Evolutionary conservation across 2,797 vertebrate genomes (phyloP).

Genomic region (Paramormyrops hopkinsi): DNA sequence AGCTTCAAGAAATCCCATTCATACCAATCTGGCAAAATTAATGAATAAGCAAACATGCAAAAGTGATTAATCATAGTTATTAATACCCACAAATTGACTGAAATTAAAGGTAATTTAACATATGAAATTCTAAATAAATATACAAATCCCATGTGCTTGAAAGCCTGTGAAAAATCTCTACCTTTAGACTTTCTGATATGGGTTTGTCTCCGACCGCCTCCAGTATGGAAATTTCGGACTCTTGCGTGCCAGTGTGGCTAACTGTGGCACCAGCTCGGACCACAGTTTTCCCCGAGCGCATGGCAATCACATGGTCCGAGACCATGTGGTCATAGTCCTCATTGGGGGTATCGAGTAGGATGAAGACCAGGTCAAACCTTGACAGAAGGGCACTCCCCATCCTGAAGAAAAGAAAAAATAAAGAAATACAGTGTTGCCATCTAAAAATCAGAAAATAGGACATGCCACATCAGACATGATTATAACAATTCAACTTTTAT

Average conservation of each 20-base stretch:
- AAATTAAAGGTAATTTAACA: neutral
- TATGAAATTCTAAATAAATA: neutral
- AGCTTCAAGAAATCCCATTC: neutral
- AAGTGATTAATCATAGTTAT: neutral
- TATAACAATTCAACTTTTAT: neutral
- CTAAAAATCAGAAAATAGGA: neutral
- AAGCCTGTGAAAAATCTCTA: conserved; percentile 36
- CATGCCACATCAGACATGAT: neutral
- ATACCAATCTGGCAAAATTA: neutral
- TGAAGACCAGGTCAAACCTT: conserved; percentile 92
- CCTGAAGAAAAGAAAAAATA: conserved; percentile 47
- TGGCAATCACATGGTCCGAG: conserved; percentile 90
- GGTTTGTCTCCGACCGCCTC: conserved; percentile 70
- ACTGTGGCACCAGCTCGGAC: conserved; percentile 56
- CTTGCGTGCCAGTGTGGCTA: conserved; percentile 48
- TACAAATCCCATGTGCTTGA: neutral
- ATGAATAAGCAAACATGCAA: neutral
- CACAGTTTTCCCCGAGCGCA: conserved; percentile 67
- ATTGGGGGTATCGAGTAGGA: conserved; percentile 89
- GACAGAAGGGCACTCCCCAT: conserved; percentile 93
- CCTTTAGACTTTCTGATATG: conserved; percentile 80
- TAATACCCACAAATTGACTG: neutral
- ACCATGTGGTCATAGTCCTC: conserved; percentile 87
- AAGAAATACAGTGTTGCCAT: neutral
- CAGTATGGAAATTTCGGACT: conserved; percentile 70